Evolutionary conservation across 2,113 vertebrate genomes (phyloP), one percentile per base, ranked within the genome.

Genomic region (Corythornis madagascariensis): DNA sequence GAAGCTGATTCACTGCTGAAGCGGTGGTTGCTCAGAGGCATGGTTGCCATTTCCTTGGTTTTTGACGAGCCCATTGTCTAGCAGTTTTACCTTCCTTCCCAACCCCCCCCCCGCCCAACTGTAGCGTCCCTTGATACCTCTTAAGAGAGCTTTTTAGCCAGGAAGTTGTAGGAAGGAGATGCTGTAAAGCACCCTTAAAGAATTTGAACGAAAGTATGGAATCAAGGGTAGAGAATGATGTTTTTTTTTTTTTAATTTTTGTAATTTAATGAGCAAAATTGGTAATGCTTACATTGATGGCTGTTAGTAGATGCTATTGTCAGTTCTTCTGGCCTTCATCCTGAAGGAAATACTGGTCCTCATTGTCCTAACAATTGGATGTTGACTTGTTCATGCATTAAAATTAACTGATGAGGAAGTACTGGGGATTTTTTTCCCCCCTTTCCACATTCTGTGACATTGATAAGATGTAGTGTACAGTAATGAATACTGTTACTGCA

Each of bases 1-100:
- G 93, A 78, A 91, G 89, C 84, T 92, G 91, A 94, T 93, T 95
- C 92, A 94, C 40, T 56, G 87, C 89, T 70, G 72, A 24, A 65
- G 50, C 77, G 4, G 59, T 50, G 69, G 63, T 48, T 79, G 67
- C 88, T 88, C 76, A 52, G 57, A 47, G 83, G 88, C 52, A 1
- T 9, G 69, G 75, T 66, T 94, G 85, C 69, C 33, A 8, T 53
- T 71, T 24, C 76, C 82, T 67, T 65, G 40, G 1, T 66, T 84
- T 90, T 81, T 96, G 83, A 86, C 83, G 73, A 50, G 35, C 84
- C 80, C 50, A 19, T 89, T 94, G 90, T 96, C 43, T 55, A 7
- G 31, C 12, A 28, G 0, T 81, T 69, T 59, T 82, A 35, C 17
- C 10, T 75, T 86, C 33, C 48, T 1, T 11, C 38, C 38, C 38